Evolutionary conservation across 1,140 invertebrate species (phyloP).

Genomic region (Heliconius hermathena): DNA sequence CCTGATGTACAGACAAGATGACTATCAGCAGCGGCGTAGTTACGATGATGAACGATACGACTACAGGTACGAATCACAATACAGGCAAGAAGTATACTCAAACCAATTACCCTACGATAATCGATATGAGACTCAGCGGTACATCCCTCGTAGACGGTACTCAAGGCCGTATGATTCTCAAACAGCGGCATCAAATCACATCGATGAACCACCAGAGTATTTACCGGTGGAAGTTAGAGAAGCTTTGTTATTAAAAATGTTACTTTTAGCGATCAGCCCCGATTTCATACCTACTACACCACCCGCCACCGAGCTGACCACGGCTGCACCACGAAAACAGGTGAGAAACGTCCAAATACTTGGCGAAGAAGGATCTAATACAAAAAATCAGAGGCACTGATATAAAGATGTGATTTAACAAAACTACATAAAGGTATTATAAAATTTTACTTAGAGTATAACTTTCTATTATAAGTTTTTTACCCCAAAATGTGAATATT

Average conservation of each 20-base stretch:
- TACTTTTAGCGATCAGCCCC: constrained; percentile 86
- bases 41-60: constrained; percentile 71
- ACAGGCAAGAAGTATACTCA: constrained; percentile 66
- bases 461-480: constrained; percentile 9
- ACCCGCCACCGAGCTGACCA: constrained; percentile 67
- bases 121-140: constrained; percentile 78
- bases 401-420: constrained; percentile 31
- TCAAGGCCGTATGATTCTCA: constrained; percentile 71
- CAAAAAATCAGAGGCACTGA: constrained; percentile 28
- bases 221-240: constrained; percentile 86
- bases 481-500: constrained; percentile 27
- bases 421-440: constrained; percentile 37
- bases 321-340: constrained; percentile 76
- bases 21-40: constrained; percentile 56
- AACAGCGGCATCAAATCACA: constrained; percentile 74
- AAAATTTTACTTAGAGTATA: constrained; percentile 18
- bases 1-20: constrained; percentile 56
- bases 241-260: constrained; percentile 86
- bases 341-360: constrained; percentile 84
- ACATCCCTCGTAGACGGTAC: constrained; percentile 72
- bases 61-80: constrained; percentile 66
- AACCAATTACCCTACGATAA: constrained; percentile 71
- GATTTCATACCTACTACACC: constrained; percentile 79
- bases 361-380: constrained; percentile 77
- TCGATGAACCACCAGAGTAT: constrained; percentile 84